Percentiles rank a stretch among this genome's conserved stretches.
Evolutionary conservation across 2,888 invertebrate genomes (phyloP).

Genomic region (Rhabditophanes sp.): DNA sequence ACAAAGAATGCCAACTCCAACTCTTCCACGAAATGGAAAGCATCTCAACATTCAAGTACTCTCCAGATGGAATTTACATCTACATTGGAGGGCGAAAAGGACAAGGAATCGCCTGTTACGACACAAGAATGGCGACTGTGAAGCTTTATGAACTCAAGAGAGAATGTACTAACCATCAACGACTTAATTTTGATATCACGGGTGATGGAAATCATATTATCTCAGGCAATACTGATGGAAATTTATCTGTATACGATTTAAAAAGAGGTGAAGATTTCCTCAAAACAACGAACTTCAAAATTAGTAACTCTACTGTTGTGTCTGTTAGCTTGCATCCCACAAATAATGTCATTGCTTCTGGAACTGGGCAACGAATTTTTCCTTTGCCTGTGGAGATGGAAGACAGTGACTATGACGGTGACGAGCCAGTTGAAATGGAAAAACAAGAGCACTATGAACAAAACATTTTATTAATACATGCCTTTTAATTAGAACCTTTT

Average conservation of each 20-base stretch:
- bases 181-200: too few species aligned
- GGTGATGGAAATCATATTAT: constrained; percentile 11
- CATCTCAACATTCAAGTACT: constrained; percentile 11
- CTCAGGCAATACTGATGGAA: constrained; percentile 12
- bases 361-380: constrained; percentile 14
- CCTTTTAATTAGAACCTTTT: too few species aligned
- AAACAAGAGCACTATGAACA: too few species aligned
- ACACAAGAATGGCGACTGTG: too few species aligned
- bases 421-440: too few species aligned
- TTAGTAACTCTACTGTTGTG: not conserved
- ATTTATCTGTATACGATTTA: constrained; percentile 13
- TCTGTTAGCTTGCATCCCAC: constrained; percentile 12
- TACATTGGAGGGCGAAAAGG: constrained; percentile 9
- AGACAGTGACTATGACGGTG: too few species aligned
- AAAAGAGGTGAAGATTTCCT: constrained; percentile 4
- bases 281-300: too few species aligned
- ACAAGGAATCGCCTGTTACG: too few species aligned
- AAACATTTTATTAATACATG: too few species aligned
- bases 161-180: too few species aligned
- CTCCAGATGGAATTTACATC: constrained; percentile 14
- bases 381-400: too few species aligned
- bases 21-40: constrained; percentile 4
- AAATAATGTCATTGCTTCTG: constrained; percentile 8
- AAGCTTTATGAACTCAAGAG: too few species aligned
- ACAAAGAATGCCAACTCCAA: constrained; percentile 8